Evolutionary conservation across 2,113 vertebrate species (phyloP), one percentile per base, ranked within the genome.

Genomic region (Periophthalmus modestus): DNA sequence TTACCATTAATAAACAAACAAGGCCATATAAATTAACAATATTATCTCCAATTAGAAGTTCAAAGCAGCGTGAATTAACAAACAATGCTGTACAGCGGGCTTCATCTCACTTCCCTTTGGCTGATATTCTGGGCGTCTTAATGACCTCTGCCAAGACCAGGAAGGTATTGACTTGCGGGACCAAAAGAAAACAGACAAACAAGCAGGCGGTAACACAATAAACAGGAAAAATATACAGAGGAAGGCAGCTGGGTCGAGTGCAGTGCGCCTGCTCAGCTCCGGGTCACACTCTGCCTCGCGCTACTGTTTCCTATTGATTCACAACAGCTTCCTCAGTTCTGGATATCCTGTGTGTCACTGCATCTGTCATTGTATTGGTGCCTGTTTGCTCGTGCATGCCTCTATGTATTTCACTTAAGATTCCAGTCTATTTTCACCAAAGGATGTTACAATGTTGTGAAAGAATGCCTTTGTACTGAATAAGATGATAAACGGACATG

Each of bases 151-250:
- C 77, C 67, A 86, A 90, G 87, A 83, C 82, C 86, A 88, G 91
- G 91, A 92, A 88, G 81, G 80, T 86, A 78, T 84, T 84, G 89
- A 90, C 90, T 87, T 88, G 11, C 76, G 91, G 86, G 86, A 85
- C 73, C 65, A 66, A 88, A 90, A 87, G 84, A 91, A 94, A 94
- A 90, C 87, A 91, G 73, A 81, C 85, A 92, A 92, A 91, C 88
- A 89, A 90, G 75, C 52, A 68, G 65, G 73, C 43, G 63, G 78
- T 77, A 73, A 39, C 78, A 46, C 73, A 75, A 87, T 93, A 93
- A 94, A 94, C 93, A 94, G 93, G 93, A 94, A 94, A 75, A 88
- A 92, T 84, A 81, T 85, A 86, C 69, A 72, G 83, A 91, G 91
- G 91, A 91, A 93, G 75, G 88, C 89, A 91, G 80, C 86, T 92